Base-by-base conservation (phyloP, 1,140 invertebrate species). In the Trachelipus rathkii region DNA sequence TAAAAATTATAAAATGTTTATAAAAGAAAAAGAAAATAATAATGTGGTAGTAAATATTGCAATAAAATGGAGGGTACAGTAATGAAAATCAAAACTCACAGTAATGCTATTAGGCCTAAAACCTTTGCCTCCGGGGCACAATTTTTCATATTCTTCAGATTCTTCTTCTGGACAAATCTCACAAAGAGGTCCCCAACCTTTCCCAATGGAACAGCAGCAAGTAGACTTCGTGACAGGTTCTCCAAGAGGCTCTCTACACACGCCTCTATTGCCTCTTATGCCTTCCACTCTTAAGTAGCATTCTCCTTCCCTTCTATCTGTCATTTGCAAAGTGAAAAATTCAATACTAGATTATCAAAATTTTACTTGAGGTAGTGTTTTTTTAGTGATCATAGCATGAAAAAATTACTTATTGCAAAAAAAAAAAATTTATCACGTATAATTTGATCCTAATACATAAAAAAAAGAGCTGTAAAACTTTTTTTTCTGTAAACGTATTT, bases 121-220 rank as follows among this genome's bases (percentile, higher is more conserved):
- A 0, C 94, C 94, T 45, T 88, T 86, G 11, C 93, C 93, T 24
- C 92, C 92, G 0, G 93, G 93, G 85, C 94, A 96, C 0, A 96
- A 86, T 66, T 89, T 86, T 71, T 91, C 88, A 82, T 92, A 93
- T 78, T 93, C 92, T 78, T 89, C 90, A 0, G 89, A 89, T 7
- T 90, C 89, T 0, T 85, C 83, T 45, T 87, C 84, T 0, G 94
- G 94, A 84, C 94, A 96, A 4, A 89, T 82, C 82, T 95, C 92
- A 85, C 94, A 95, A 68, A 88, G 86, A 44, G 92, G 90, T 23
- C 93, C 93, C 93, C 94, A 95, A 0, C 91, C 93, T 78, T 87
- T 89, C 60, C 93, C 93, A 19, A 94, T 88, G 70, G 92, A 92
- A 84, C 94, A 96, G 83, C 94, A 96, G 83, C 94, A 96, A 0